Evolutionary conservation across 2,797 vertebrate species (phyloP), one percentile per base, ranked within the genome.

Genomic region (Poeciliopsis presidionis): DNA sequence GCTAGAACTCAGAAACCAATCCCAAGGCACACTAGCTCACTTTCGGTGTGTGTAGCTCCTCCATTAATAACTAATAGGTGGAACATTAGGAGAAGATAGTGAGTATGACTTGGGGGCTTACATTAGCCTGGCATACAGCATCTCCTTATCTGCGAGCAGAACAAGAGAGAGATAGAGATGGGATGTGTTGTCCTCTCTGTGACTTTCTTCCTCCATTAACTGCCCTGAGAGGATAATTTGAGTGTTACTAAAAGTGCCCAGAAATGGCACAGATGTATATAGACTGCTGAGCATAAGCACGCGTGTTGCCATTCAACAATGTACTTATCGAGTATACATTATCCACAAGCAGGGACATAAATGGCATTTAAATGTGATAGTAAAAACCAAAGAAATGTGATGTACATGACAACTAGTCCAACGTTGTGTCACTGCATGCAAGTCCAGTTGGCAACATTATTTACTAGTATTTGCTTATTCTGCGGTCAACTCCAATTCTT

Each of bases 61-160:
- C 90, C 91, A 92, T 94, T 92, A 94, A 94, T 93, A 94, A 92
- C 92, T 90, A 94, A 94, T 92, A 92, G 87, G 86, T 84, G 84
- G 86, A 90, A 90, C 91, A 93, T 94, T 92, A 92, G 83, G 86
- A 82, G 84, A 82, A 77, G 87, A 91, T 92, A 84, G 89, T 83
- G 90, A 87, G 84, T 85, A 88, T 90, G 89, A 92, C 91, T 95
- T 86, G 74, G 89, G 92, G 91, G 92, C 89, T 91, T 91, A 90
- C 90, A 92, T 94, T 93, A 93, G 88, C 85, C 86, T 33, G 81
- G 86, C 57, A 72, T 86, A 90, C 83, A 87, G 86, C 77, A 85
- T 91, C 89, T 92, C 88, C 82, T 91, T 87, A 91, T 91, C 89
- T 90, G 80, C 76, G 79, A 77, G 85, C 86, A 77, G 88, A 90